A percentile compares a stretch with the other conserved stretches of the same genome.
These are phyloP conservation scores for Discoglossus pictus DNA, from an alignment of 2,797 vertebrate genomes.

Conservation along the genomic window DNA sequence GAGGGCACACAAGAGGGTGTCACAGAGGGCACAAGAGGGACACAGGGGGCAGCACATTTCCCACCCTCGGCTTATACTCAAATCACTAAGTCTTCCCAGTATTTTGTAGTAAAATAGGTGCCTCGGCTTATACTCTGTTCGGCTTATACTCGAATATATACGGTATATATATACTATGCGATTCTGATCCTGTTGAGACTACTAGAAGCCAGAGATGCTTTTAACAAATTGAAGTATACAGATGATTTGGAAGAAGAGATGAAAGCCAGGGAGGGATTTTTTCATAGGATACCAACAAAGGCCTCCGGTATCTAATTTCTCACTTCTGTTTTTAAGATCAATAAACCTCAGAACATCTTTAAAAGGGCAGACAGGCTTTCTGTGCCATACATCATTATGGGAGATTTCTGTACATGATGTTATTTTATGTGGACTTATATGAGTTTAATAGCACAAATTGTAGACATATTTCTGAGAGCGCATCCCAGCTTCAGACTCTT, in stretches of 20 bases:
- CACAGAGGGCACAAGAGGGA: too few species aligned
- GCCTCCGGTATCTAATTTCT: constrained; percentile 31
- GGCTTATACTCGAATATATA: too few species aligned
- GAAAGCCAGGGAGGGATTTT: constrained; percentile 27
- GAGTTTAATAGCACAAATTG: constrained; percentile 25
- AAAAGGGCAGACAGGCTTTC: constrained; percentile 23
- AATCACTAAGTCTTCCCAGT: too few species aligned
- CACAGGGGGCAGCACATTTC: too few species aligned
- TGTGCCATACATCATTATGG: constrained; percentile 22
- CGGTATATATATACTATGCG: not conserved
- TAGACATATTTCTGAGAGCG: not conserved
- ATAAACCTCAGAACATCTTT: constrained; percentile 34
- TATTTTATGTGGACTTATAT: not conserved
- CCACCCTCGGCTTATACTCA: too few species aligned
- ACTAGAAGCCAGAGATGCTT: constrained; percentile 34
- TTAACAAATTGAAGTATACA: constrained; percentile 40
- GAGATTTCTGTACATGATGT: constrained; percentile 31
- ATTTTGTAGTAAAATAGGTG: too few species aligned
- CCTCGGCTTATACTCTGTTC: too few species aligned
- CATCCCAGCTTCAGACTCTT: not conserved
- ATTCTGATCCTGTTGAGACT: constrained; percentile 25
- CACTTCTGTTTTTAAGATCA: constrained; percentile 36
- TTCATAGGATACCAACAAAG: constrained; percentile 18
- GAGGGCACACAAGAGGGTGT: too few species aligned
- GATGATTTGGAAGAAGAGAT: constrained; percentile 29